Evolutionary conservation across 1,140 invertebrate genomes (phyloP).

Genomic region (Alviniconcha marisindica): DNA sequence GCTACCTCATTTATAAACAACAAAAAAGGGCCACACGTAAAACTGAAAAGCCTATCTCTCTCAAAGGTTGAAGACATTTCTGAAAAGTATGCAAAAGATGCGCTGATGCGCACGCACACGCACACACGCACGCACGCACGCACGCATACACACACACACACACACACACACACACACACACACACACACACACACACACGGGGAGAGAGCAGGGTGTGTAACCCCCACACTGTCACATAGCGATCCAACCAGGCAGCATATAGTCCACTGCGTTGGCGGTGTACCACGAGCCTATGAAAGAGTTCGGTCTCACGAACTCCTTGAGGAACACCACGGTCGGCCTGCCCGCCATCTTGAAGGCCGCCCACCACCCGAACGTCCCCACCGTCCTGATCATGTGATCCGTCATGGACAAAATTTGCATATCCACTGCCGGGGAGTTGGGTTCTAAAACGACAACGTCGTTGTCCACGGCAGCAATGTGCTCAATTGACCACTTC

Average conservation of each 20-base stretch:
- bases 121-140: constrained; percentile 4
- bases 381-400: constrained; percentile 63
- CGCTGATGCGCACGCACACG: not conserved
- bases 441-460: constrained; percentile 4
- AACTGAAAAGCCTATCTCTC: no score
- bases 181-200: constrained; percentile 5
- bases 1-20: no score
- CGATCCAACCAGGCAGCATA: not conserved
- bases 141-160: not conserved
- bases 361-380: constrained; percentile 64
- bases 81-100: no score
- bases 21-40: no score
- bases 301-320: constrained; percentile 43
- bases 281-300: not conserved
- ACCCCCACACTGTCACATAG: not conserved
- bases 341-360: constrained; percentile 55
- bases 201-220: not conserved
- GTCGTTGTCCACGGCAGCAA: not conserved
- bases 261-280: not conserved
- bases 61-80: no score
- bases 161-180: not conserved
- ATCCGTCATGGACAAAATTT: constrained; percentile 53
- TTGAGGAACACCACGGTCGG: constrained; percentile 50
- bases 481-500: not conserved
- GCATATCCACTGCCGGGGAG: constrained; percentile 57